Conservation (phyloP, 2,888 invertebrate species). For the Sesamia inferens region DNA sequence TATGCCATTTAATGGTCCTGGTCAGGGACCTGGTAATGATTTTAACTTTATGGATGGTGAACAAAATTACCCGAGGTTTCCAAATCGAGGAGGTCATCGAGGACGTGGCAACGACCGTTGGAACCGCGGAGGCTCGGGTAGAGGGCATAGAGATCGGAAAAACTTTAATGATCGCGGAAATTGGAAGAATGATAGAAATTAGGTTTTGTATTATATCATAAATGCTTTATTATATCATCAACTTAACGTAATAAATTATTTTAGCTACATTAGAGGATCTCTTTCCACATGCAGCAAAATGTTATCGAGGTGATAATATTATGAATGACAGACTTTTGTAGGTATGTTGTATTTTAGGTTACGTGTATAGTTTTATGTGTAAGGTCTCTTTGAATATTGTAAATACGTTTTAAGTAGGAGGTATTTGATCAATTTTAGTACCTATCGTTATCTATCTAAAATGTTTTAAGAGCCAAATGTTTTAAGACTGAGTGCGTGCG, state of each 20-base stretch:
- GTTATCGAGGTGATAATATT: constrained; percentile 85
- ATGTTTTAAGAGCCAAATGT: constrained; percentile 87
- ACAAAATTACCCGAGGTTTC: constrained; percentile 84
- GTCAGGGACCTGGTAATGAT: constrained; percentile 76
- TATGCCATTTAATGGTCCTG: constrained; percentile 85
- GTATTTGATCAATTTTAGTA: constrained; percentile 69
- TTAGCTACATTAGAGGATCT: constrained; percentile 67
- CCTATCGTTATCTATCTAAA: constrained; percentile 69
- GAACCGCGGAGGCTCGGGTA: constrained; percentile 84
- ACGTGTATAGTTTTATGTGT: constrained; percentile 71
- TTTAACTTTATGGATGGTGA: constrained; percentile 85
- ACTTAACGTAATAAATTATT: constrained; percentile 73
- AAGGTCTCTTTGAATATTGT: constrained; percentile 72
- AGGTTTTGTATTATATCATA: constrained; percentile 65
- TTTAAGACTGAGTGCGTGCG: constrained; percentile 88
- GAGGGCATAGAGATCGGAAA: constrained; percentile 87
- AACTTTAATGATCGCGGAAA: constrained; percentile 87
- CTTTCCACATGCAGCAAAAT: constrained; percentile 82
- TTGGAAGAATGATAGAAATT: constrained; percentile 90
- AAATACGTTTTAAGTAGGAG: constrained; percentile 74
- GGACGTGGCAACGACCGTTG: constrained; percentile 86
- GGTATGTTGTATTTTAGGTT: constrained; percentile 74
- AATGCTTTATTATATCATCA: constrained; percentile 59
- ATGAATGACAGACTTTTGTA: constrained; percentile 76
- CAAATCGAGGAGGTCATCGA: constrained; percentile 83